phyloP scores from a whole-genome alignment of 2,888 invertebrate species.

The Dioctria rufipes region DNA sequence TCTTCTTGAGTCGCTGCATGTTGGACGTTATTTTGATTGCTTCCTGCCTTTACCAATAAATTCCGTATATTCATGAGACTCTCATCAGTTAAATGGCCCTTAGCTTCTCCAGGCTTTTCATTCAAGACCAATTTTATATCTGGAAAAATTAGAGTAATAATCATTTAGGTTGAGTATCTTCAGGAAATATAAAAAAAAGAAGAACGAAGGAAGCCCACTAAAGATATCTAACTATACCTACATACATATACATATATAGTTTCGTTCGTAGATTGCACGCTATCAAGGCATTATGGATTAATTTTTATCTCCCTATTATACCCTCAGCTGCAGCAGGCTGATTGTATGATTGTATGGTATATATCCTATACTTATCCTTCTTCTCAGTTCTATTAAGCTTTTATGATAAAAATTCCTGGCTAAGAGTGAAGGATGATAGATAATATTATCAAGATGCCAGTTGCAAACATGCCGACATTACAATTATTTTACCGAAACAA shows the following conservation, averaged over 20 bases:
- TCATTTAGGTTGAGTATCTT: conserved; percentile 44
- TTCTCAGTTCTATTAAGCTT: conserved; percentile 18
- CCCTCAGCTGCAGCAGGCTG: neutral
- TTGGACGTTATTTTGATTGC: neutral
- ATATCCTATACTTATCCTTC: conserved; percentile 28
- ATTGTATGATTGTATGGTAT: neutral
- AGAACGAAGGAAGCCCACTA: neutral
- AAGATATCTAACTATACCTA: neutral
- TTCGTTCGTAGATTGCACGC: conserved; percentile 2
- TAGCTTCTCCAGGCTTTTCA: conserved; percentile 32
- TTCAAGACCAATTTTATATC: conserved; percentile 15
- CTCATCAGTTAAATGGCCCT: conserved; percentile 39
- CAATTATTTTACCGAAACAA: conserved; percentile 7
- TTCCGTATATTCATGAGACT: conserved; percentile 2
- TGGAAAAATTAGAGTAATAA: conserved; percentile 45
- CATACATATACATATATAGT: neutral
- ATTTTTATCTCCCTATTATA: neutral
- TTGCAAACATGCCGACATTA: neutral
- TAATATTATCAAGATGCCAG: too few species aligned
- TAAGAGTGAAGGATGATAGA: too few species aligned
- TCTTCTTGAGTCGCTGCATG: neutral
- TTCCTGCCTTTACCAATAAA: conserved; percentile 3
- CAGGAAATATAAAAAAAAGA: neutral
- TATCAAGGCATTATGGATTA: conserved; percentile 30
- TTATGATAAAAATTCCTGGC: conserved; percentile 4